Evolutionary conservation across 2,113 vertebrate genomes (phyloP), one percentile per base, ranked within the genome.

Genomic region (Capreolus pygargus): DNA sequence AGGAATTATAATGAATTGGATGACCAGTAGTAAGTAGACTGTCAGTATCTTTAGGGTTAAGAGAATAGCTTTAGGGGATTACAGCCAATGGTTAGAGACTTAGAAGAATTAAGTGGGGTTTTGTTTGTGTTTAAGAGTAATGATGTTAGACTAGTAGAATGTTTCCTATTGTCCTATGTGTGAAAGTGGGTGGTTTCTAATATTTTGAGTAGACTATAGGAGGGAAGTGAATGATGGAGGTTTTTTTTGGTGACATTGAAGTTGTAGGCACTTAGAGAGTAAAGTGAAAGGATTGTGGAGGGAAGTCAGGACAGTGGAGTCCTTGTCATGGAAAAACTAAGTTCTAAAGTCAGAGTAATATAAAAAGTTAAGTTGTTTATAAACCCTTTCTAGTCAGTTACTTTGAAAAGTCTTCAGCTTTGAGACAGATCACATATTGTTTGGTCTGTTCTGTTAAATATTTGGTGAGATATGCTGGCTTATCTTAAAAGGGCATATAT

Each of bases 271-370:
- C 13, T 58, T 88, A 52, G 43, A 76, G 15, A 21, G 36, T 78
- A 84, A 64, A 81, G 30, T 86, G 39, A 89, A 88, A 88, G 81
- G 2, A 19, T 36, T 89, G 60, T 43, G 13, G 6, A 4, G 23
- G 74, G 58, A 45, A 21, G 39, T 74, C 89, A 9, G 17, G 57
- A 39, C n/a, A 64, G 8, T 88, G 64, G 70, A 47, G 15, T 43
- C 21, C 15, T 2, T 78, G 19, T 58, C 28, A 60, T 52, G 52
- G 58, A 86, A 94, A 82, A 60, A 81, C 50, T 43, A 58, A 70
- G 21, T 87, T 94, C 79, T 79, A n/a, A 97, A 95, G 70, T 86
- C 25, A 95, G 86, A 94, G 36, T 79, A 91, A 91, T 94, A 74
- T 13, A 91, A 86, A 78, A 94, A 91, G 1, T 19, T 55, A 67